A percentile compares a stretch with the other conserved stretches of the same genome.
phyloP scores from a whole-genome alignment of 2,888 invertebrate species.

The Hirtodrosophila duncani region DNA sequence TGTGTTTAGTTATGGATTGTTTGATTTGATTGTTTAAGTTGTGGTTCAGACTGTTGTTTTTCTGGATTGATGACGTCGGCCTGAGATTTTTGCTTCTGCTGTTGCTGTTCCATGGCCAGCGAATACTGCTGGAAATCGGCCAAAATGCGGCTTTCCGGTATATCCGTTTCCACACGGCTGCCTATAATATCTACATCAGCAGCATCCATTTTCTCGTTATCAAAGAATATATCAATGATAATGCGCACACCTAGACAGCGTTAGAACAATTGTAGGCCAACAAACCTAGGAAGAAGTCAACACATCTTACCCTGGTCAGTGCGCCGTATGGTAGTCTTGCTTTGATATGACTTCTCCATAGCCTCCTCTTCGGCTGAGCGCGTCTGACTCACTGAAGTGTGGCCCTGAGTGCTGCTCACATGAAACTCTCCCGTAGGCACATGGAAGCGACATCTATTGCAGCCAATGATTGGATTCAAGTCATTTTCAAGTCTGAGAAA shows the following conservation, averaged over 20 bases:
- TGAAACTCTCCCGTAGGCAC: conserved; percentile 24
- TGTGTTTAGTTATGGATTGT: no score
- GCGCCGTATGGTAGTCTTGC: conserved; percentile 76
- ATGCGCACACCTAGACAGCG: conserved; percentile 74
- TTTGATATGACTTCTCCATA: conserved; percentile 65
- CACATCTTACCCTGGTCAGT: conserved; percentile 67
- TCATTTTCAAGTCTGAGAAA: no score
- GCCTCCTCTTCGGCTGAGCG: conserved; percentile 1
- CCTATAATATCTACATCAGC: conserved; percentile 68
- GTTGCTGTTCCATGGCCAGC: conserved; percentile 24
- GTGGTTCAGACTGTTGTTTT: no score
- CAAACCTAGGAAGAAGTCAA: not conserved
- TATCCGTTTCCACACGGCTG: conserved; percentile 76
- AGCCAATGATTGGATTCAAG: conserved; percentile 3
- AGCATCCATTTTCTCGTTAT: conserved; percentile 60
- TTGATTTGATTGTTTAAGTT: no score
- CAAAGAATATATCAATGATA: conserved; percentile 74
- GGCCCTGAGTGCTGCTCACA: conserved; percentile 26
- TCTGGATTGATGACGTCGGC: no score
- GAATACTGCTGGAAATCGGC: conserved; percentile 73
- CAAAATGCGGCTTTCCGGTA: conserved; percentile 75
- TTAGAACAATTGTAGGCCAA: not conserved
- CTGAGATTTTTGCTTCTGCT: not conserved
- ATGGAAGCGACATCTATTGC: conserved; percentile 1
- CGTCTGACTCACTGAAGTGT: conserved; percentile 26